Percentiles rank a stretch among this genome's conserved stretches.
These are phyloP conservation scores for Teinopalpus imperialis DNA, from an alignment of 2,888 invertebrate genomes.

Conservation along the genomic window DNA sequence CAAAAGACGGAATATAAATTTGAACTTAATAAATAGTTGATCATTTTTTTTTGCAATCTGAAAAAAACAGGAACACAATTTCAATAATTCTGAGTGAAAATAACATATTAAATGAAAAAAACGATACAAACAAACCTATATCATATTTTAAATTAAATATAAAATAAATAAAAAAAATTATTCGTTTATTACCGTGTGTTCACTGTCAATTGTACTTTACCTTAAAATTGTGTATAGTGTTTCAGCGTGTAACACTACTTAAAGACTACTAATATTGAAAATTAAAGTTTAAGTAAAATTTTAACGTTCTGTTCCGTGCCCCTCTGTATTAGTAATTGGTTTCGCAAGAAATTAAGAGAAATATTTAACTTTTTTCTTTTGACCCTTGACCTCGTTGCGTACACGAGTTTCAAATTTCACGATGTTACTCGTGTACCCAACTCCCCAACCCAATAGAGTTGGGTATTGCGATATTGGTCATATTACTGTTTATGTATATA, in stretches of 20 bases:
- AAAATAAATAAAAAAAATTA: too few species aligned
- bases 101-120: conserved; percentile 26
- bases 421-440: too few species aligned
- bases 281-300: conserved; percentile 33
- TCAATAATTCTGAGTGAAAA: conserved; percentile 25
- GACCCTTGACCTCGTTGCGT: too few species aligned
- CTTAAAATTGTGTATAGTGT: conserved; percentile 34
- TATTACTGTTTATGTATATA: too few species aligned
- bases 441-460: too few species aligned
- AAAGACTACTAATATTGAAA: conserved; percentile 34
- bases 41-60: conserved; percentile 36
- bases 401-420: too few species aligned
- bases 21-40: conserved; percentile 33
- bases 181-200: conserved; percentile 39
- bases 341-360: too few species aligned
- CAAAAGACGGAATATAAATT: conserved; percentile 44
- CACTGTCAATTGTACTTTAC: conserved; percentile 30
- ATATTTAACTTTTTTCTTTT: too few species aligned
- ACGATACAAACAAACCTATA: too few species aligned
- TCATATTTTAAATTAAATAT: background rate
- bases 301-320: conserved; percentile 35
- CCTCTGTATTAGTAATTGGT: conserved; percentile 62
- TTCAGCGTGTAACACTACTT: conserved; percentile 5
- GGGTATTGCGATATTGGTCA: too few species aligned
- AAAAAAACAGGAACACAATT: conserved; percentile 39